Percentiles rank a stretch among this genome's conserved stretches.
Conservation (phyloP, 2,888 invertebrate species). For the Papilio elwesi region DNA sequence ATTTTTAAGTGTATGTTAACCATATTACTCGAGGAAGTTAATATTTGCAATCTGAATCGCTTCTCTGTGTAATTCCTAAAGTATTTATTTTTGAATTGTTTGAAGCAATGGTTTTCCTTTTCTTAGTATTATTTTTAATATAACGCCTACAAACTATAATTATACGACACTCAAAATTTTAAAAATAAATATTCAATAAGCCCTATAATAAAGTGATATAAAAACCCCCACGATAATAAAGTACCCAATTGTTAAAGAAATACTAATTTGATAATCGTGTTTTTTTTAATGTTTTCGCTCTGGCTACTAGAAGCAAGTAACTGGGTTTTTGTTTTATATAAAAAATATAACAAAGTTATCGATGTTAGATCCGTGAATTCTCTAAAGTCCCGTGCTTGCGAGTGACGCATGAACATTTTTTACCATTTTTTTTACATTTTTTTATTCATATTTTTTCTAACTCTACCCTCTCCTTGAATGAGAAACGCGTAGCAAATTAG, state of each 20-base stretch:
- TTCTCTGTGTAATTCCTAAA: no score
- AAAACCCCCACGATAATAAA: slow-evolving; percentile 33
- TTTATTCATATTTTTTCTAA: slow-evolving; percentile 50
- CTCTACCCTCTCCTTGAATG: slow-evolving; percentile 69
- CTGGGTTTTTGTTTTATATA: slow-evolving; percentile 57
- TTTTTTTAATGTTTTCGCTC: slow-evolving; percentile 76
- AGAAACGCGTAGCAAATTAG: slow-evolving; percentile 71
- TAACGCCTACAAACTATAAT: slow-evolving; percentile 19
- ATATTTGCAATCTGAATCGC: no score
- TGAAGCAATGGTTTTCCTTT: background rate
- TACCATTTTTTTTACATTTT: slow-evolving; percentile 51
- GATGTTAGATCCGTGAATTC: slow-evolving; percentile 68
- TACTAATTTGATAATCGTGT: slow-evolving; percentile 64
- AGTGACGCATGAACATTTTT: slow-evolving; percentile 66
- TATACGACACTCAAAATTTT: background rate
- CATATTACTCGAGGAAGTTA: no score
- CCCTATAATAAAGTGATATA: slow-evolving; percentile 20
- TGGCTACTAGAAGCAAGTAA: slow-evolving; percentile 85
- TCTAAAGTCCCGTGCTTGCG: slow-evolving; percentile 62
- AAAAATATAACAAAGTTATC: slow-evolving; percentile 49
- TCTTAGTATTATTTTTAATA: slow-evolving; percentile 17
- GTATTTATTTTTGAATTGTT: no score
- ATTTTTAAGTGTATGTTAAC: no score
- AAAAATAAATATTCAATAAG: background rate
- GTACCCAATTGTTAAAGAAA: slow-evolving; percentile 49